These are phyloP conservation scores for Coendou prehensilis DNA, from an alignment of 2,797 vertebrate genomes.

Conservation along the genomic window DNA sequence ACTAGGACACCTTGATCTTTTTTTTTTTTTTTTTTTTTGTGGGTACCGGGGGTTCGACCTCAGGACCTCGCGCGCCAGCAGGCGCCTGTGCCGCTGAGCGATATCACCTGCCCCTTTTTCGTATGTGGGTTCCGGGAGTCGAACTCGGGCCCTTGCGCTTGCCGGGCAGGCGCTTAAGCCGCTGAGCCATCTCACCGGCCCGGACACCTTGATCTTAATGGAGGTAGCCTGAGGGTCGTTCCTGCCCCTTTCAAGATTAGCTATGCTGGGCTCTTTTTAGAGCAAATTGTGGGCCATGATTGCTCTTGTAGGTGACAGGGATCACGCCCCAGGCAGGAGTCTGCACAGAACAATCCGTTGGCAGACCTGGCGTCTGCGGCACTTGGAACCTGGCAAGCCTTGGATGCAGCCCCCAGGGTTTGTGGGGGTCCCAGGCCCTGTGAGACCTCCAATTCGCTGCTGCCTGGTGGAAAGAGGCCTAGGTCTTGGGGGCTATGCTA, in stretches of 20 bases:
- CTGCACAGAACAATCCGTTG: accelerated
- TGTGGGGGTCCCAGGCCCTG: not conserved
- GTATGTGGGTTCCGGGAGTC: too few species aligned
- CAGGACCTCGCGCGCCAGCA: too few species aligned
- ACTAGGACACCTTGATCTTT: not conserved
- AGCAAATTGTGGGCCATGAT: slow-evolving; percentile 21
- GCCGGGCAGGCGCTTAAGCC: too few species aligned
- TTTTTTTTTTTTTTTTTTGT: too few species aligned
- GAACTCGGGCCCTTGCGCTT: too few species aligned
- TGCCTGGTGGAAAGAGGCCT: not conserved
- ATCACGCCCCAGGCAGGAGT: not conserved
- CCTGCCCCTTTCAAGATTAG: not conserved
- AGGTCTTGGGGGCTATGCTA: not conserved
- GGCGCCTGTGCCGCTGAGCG: too few species aligned
- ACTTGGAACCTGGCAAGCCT: not conserved
- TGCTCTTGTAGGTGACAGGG: not conserved
- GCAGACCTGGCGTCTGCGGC: not conserved
- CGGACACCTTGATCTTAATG: not conserved
- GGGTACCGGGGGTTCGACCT: too few species aligned
- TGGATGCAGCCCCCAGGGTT: accelerated
- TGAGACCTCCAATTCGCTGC: not conserved
- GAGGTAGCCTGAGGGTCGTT: not conserved
- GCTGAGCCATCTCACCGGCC: too few species aligned
- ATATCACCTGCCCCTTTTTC: too few species aligned
- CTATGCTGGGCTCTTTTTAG: slow-evolving; percentile 3